Percentiles rank a stretch among this genome's conserved stretches.
phyloP scores from a whole-genome alignment of 2,113 vertebrate species.

The Myodes glareolus region DNA sequence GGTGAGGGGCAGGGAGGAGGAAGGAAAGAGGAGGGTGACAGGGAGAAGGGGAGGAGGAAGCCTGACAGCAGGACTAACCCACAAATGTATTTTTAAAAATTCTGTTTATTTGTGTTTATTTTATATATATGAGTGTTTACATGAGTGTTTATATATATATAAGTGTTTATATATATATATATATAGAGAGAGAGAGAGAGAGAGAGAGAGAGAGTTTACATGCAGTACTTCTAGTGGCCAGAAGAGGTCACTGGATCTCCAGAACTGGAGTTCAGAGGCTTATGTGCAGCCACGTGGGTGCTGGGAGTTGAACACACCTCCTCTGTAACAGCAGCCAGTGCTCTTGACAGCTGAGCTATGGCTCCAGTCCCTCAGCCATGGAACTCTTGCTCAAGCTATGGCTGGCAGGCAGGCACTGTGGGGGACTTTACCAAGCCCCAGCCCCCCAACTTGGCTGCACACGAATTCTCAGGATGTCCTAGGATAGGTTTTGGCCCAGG shows the following conservation, averaged over 20 bases:
- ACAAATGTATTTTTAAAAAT: neutral
- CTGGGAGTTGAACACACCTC: neutral
- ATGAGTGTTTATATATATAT: no score
- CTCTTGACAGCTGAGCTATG: neutral
- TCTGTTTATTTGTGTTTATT: neutral
- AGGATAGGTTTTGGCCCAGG: neutral
- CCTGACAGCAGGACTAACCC: neutral
- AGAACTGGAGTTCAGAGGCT: neutral
- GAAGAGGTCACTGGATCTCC: neutral
- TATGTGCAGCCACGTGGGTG: neutral
- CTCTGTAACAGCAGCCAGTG: neutral
- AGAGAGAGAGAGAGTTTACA: no score
- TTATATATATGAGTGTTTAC: neutral
- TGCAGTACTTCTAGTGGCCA: neutral
- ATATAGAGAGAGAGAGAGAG: no score
- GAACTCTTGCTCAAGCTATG: neutral
- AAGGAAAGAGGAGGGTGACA: neutral
- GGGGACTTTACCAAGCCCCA: neutral
- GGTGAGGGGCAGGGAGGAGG: neutral
- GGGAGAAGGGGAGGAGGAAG: no score
- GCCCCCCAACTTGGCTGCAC: neutral
- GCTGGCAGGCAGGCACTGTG: neutral
- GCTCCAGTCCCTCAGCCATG: neutral
- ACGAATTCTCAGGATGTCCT: rapidly evolving
- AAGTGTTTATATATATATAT: no score